phyloP scores from a whole-genome alignment of 2,797 vertebrate genomes.

The Sparus aurata region DNA sequence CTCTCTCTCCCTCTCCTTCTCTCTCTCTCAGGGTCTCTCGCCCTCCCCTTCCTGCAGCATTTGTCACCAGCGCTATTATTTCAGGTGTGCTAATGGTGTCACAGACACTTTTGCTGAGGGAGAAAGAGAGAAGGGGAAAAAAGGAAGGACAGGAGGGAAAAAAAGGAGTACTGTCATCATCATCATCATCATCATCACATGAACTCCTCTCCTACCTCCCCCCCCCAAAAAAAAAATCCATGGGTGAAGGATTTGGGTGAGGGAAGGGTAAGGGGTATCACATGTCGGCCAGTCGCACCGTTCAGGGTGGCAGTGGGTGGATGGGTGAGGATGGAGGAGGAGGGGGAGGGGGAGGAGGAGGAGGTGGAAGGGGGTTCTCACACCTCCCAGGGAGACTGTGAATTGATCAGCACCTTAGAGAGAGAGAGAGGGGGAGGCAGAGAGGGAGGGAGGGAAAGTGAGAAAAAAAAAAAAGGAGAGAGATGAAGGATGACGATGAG shows the following conservation, averaged over 20 bases:
- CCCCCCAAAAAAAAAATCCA: conserved; percentile 27
- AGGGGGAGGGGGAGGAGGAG: background rate
- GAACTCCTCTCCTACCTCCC: background rate
- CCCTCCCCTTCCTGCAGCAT: conserved; percentile 70
- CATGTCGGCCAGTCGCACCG: conserved; percentile 38
- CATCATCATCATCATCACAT: conserved; percentile 9
- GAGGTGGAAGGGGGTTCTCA: conserved; percentile 67
- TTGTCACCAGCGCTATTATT: conserved; percentile 85
- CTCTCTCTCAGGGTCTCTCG: conserved; percentile 41
- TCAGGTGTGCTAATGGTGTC: conserved; percentile 89
- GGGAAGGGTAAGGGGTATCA: conserved; percentile 43
- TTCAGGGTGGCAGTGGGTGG: conserved; percentile 44
- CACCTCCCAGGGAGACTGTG: conserved; percentile 87
- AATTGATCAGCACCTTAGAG: conserved; percentile 88
- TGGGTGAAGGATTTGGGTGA: conserved; percentile 51
- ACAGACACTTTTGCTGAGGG: conserved; percentile 71
- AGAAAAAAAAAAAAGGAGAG: conserved; percentile 54
- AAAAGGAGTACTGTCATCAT: background rate
- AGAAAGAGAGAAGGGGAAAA: conserved; percentile 17
- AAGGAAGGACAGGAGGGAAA: background rate
- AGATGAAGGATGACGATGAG: conserved; percentile 71
- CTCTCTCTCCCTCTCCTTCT: conserved; percentile 14
- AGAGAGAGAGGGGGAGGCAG: conserved; percentile 34
- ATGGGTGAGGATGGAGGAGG: conserved; percentile 43
- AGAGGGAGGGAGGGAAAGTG: conserved; percentile 40